These are phyloP conservation scores for Tetragonula carbonaria DNA, from an alignment of 2,888 invertebrate species.

Conservation along the genomic window DNA sequence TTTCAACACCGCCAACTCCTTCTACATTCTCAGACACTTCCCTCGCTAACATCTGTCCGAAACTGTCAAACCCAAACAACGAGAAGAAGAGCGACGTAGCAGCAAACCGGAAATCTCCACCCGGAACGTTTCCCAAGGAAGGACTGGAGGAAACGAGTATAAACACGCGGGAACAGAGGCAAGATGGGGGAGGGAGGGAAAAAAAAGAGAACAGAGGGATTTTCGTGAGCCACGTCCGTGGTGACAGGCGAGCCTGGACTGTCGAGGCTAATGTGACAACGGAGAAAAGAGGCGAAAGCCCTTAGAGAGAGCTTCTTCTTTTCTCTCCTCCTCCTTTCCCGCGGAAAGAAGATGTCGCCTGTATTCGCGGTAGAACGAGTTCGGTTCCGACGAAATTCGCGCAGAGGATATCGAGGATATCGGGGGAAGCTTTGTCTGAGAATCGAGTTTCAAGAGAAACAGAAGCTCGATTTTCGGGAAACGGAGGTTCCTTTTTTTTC, in stretches of 20 bases:
- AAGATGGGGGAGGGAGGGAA: too few relatives aligned
- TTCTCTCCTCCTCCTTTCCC: background rate
- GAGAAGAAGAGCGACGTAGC: background rate
- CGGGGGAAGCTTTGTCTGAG: background rate
- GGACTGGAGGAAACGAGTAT: background rate
- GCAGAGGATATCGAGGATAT: constrained; percentile 2
- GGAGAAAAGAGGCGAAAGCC: constrained; percentile 76
- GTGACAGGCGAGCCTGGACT: constrained; percentile 72
- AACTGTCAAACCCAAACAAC: too few relatives aligned
- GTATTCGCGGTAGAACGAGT: constrained; percentile 16
- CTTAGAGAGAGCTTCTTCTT: constrained; percentile 16
- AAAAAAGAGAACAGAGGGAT: constrained; percentile 10
- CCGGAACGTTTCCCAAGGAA: background rate
- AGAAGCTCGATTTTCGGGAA: background rate
- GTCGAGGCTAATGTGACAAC: constrained; percentile 79
- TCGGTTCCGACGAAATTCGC: background rate
- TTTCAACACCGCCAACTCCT: too few relatives aligned
- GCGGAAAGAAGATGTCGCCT: background rate
- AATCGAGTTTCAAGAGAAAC: constrained; percentile 3
- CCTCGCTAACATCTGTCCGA: too few relatives aligned
- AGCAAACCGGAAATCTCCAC: constrained; percentile 1
- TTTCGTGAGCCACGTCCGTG: constrained; percentile 16
- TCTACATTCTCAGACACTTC: too few relatives aligned
- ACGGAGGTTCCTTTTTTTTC: background rate
- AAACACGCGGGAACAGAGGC: background rate